A percentile compares a stretch with the other conserved stretches of the same genome.
These are phyloP conservation scores for Caenorhabditis sp. DNA, from an alignment of 2,888 invertebrate genomes.

Conservation along the genomic window DNA sequence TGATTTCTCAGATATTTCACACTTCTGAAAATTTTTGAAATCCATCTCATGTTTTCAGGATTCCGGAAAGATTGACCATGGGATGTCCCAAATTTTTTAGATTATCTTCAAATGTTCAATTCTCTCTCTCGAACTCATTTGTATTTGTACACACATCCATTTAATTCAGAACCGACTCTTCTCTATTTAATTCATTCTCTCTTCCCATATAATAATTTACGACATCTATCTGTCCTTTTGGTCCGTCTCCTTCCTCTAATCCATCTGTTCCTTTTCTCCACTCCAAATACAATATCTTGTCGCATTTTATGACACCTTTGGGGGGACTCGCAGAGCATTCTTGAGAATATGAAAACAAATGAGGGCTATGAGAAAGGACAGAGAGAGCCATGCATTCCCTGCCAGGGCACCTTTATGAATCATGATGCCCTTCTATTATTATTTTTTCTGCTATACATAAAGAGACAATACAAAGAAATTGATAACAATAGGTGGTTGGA, in stretches of 20 bases:
- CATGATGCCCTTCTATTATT: conserved; percentile 24
- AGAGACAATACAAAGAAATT: background rate
- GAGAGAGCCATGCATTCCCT: conserved; percentile 31
- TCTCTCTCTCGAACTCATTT: too few species aligned
- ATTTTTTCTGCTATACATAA: conserved; percentile 1
- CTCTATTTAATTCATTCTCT: conserved; percentile 16
- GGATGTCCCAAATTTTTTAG: too few species aligned
- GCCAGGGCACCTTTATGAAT: conserved; percentile 30
- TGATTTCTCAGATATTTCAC: too few species aligned
- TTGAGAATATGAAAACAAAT: conserved; percentile 43
- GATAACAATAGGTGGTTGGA: conserved; percentile 1
- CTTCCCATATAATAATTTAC: conserved; percentile 20
- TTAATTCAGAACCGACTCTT: background rate
- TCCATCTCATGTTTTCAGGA: too few species aligned
- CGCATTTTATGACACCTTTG: conserved; percentile 46
- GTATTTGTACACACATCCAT: too few species aligned
- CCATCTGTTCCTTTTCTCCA: conserved; percentile 39
- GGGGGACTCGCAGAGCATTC: conserved; percentile 17
- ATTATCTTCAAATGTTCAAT: too few species aligned
- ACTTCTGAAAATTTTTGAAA: too few species aligned
- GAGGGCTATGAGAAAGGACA: conserved; percentile 23
- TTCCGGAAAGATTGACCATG: too few species aligned
- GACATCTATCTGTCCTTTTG: conserved; percentile 8
- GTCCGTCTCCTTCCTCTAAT: conserved; percentile 13
- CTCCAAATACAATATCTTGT: conserved; percentile 26